These are phyloP conservation scores for Sebastes nivosus DNA, from an alignment of 2,797 vertebrate species.

Conservation along the genomic window DNA sequence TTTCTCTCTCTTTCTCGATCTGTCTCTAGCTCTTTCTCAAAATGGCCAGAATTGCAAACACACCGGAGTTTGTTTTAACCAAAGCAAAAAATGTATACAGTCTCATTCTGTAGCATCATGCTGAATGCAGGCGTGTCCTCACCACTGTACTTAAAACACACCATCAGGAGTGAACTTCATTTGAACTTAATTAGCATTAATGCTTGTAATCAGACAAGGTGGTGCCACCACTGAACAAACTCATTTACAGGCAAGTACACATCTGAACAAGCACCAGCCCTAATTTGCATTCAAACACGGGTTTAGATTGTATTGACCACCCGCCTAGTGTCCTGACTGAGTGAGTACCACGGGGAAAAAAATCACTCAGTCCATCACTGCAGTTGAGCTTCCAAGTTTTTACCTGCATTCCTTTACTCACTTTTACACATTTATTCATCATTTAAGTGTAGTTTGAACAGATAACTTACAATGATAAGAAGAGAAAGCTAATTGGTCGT, in stretches of 20 bases:
- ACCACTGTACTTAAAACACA: conserved; percentile 21
- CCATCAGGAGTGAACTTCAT: conserved; percentile 32
- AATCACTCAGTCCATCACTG: neutral
- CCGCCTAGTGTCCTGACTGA: conserved; percentile 12
- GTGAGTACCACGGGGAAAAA: neutral
- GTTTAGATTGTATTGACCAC: conserved; percentile 33
- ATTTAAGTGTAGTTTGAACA: neutral
- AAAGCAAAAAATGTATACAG: neutral
- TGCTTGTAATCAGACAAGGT: conserved; percentile 49
- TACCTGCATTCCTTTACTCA: neutral
- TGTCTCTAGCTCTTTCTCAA: neutral
- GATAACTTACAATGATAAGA: neutral
- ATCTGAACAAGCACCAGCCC: conserved; percentile 27
- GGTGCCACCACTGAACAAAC: conserved; percentile 47
- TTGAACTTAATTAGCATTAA: conserved; percentile 56
- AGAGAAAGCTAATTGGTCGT: neutral
- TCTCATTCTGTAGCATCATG: neutral
- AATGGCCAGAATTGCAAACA: neutral
- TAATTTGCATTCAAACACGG: conserved; percentile 45
- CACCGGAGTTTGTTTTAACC: neutral
- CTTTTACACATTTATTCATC: neutral
- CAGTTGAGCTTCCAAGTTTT: neutral
- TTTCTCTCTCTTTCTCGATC: neutral
- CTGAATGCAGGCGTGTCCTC: neutral
- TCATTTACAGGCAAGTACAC: conserved; percentile 43